phyloP scores from a whole-genome alignment of 2,797 vertebrate genomes.

The Rhyacichthys aspro region DNA sequence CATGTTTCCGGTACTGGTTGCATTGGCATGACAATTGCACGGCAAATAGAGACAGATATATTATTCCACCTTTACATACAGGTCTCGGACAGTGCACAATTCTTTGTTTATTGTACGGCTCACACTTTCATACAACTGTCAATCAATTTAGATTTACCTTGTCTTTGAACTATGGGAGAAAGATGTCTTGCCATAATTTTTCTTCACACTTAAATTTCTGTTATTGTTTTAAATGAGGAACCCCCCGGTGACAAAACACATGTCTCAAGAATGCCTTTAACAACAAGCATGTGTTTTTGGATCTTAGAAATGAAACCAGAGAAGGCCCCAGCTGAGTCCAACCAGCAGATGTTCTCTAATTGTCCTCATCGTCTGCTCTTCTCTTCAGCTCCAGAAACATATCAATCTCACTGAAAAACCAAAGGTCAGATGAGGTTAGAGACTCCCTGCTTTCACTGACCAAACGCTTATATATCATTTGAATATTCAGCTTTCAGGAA shows the following conservation, averaged over 20 bases:
- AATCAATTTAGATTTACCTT: too few relatives aligned
- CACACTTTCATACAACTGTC: too few relatives aligned
- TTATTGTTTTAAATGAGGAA: background rate
- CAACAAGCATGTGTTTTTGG: constrained; percentile 41
- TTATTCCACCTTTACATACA: too few relatives aligned
- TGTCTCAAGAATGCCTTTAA: constrained; percentile 24
- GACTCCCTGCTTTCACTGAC: constrained; percentile 6
- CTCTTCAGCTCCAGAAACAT: constrained; percentile 36
- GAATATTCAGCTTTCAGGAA: too few relatives aligned
- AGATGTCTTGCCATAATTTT: too few relatives aligned
- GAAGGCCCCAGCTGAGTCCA: constrained; percentile 34
- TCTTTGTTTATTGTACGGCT: too few relatives aligned
- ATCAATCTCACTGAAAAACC: constrained; percentile 13
- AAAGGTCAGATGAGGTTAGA: constrained; percentile 18
- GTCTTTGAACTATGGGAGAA: too few relatives aligned
- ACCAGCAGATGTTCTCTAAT: constrained; percentile 55
- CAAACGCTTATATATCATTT: constrained; percentile 6
- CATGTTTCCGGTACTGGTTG: too few relatives aligned
- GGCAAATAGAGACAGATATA: too few relatives aligned
- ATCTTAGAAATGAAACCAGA: constrained; percentile 38
- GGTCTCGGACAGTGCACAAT: too few relatives aligned
- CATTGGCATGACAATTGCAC: too few relatives aligned
- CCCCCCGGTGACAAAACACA: background rate
- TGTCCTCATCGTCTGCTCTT: constrained; percentile 38
- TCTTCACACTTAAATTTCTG: too few relatives aligned